A percentile compares a stretch with the other conserved stretches of the same genome.
These are phyloP conservation scores for Anhinga anhinga DNA, from an alignment of 2,113 vertebrate species.

Conservation along the genomic window DNA sequence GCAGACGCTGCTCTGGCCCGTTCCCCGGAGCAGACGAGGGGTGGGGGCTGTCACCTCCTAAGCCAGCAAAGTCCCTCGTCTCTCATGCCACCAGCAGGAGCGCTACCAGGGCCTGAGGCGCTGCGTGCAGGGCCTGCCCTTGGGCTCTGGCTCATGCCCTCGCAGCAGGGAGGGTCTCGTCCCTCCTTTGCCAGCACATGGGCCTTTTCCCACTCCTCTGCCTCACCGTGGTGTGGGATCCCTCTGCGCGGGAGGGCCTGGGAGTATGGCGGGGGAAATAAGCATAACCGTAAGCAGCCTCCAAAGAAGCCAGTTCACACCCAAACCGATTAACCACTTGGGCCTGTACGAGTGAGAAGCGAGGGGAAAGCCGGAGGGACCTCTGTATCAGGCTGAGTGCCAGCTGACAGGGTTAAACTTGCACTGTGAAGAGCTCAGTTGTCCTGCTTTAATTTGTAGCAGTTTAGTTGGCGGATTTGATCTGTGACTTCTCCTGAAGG, in stretches of 20 bases:
- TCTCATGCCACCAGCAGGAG: not conserved
- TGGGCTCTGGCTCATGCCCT: not conserved
- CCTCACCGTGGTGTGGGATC: not conserved
- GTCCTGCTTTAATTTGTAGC: not conserved
- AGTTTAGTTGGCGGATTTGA: not conserved
- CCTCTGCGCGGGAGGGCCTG: not conserved
- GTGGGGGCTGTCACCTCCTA: not conserved
- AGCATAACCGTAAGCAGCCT: not conserved
- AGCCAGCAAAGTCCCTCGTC: accelerated
- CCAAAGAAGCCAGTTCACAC: not conserved
- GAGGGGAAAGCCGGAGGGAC: not conserved
- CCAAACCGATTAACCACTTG: not conserved
- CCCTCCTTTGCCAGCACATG: not conserved
- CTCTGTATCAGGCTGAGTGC: too few species aligned
- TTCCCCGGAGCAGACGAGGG: not conserved
- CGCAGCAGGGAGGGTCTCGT: not conserved
- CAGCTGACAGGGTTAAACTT: not conserved
- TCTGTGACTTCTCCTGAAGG: not conserved
- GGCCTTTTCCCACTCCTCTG: not conserved
- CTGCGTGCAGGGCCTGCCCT: not conserved
- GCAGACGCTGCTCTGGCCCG: not conserved
- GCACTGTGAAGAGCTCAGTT: not conserved
- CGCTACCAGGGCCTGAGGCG: too few species aligned
- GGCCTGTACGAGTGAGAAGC: accelerated
- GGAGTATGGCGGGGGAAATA: not conserved